Evolutionary conservation across 2,888 invertebrate genomes (phyloP), one percentile per base, ranked within the genome.

Genomic region (Plebejus melissa): DNA sequence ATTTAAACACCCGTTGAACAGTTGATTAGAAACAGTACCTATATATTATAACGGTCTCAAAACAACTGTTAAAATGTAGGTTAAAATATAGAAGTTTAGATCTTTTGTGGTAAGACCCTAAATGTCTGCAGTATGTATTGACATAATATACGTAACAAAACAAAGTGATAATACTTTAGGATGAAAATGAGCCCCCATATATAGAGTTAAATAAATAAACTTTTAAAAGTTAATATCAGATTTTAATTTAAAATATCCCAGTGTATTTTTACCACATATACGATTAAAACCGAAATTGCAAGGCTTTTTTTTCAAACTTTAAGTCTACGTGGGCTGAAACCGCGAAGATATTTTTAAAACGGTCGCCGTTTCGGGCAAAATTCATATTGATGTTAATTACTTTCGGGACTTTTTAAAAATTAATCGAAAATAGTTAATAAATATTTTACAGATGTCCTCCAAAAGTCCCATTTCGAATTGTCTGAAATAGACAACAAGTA

Each of bases 361-460:
- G 32, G 32, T 4, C 32, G 13, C 65, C 32, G 65, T 32, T 65
- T 65, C 65, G 22, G 65, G 32, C 22, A 32, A 65, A 32, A 65
- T 65, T 65, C 13, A 65, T 65, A 28, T 65, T 65, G 65, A 1
- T 28, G 32, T 65, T 65, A 32, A 65, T 65, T 65, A 65, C 28
- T 65, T 60, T 32, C 32, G 32, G 32, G 32, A 11, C 13, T 32
- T 65, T 65, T 65, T 9, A 60, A 65, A 32, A 11, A 11, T 60
- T 65, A 9, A 65, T 32, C 32, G 65, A 65, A 65, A 11, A 65
- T 32, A 60, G 60, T 11, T 65, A 22, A 28, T 11, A 2, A 6
- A 4, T 9, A 32, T 32, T 32, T 32, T 50, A 38, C 41, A 41
- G 2, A 41, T 13, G 13, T 32, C 4, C 11, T 32, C 32, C 32